A percentile compares a stretch with the other conserved stretches of the same genome.
Conservation (phyloP, 2,797 vertebrate species). For the Channallabes apus region DNA sequence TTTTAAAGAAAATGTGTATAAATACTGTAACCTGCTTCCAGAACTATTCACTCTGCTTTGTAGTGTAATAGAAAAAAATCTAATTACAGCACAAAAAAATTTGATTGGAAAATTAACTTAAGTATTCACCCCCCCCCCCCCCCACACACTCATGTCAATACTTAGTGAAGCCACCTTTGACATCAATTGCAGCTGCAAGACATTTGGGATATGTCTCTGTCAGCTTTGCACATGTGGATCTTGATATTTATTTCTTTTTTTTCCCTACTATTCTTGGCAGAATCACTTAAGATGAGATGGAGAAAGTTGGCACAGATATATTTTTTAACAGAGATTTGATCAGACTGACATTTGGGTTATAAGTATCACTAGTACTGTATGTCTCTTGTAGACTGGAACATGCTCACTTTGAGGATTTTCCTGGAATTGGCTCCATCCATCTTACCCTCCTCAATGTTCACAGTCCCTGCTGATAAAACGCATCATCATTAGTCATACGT, state of each 20-base stretch:
- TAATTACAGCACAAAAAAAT: neutral
- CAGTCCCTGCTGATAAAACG: neutral
- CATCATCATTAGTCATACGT: neutral
- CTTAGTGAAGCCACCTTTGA: neutral
- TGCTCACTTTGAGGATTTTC: neutral
- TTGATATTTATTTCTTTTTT: neutral
- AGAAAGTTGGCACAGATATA: neutral
- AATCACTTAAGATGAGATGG: neutral
- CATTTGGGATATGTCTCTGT: neutral
- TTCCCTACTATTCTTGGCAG: neutral
- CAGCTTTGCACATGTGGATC: neutral
- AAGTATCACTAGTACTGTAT: neutral
- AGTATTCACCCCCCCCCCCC: neutral
- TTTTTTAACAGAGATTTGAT: neutral
- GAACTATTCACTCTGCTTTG: neutral
- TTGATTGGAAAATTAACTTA: neutral
- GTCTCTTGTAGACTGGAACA: neutral
- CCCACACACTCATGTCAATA: neutral
- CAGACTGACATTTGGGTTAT: neutral
- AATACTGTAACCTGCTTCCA: neutral
- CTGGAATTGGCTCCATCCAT: neutral
- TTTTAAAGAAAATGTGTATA: neutral
- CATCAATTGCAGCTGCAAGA: neutral
- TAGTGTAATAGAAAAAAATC: neutral
- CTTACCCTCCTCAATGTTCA: neutral